Conservation (phyloP, 2,797 vertebrate species). For the Sebastes oblongus region DNA sequence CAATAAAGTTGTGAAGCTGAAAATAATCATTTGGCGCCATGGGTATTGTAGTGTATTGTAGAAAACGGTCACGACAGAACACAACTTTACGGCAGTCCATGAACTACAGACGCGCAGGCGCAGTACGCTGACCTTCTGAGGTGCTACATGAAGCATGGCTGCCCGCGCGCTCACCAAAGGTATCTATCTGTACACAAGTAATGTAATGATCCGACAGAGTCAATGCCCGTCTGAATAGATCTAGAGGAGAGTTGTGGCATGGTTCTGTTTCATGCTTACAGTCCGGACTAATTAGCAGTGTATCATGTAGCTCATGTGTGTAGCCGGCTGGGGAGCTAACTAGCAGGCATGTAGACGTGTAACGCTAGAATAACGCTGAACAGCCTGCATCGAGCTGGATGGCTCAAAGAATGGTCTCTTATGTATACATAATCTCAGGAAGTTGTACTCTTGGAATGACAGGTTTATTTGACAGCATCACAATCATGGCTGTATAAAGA, state of each 20-base stretch:
- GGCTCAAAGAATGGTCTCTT: too few species aligned
- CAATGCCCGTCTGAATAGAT: fast-evolving
- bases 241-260: fast-evolving
- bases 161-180: constrained; percentile 72
- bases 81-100: background rate
- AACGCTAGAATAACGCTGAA: too few species aligned
- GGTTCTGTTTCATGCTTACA: background rate
- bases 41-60: constrained; percentile 50
- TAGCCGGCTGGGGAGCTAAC: background rate
- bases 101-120: constrained; percentile 44
- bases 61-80: background rate
- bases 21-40: background rate
- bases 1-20: constrained; percentile 58
- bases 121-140: constrained; percentile 65
- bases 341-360: background rate
- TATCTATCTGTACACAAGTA: constrained; percentile 40
- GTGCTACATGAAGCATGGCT: constrained; percentile 74
- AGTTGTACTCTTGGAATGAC: too few species aligned
- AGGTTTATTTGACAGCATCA: too few species aligned
- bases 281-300: background rate
- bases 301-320: background rate
- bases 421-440: too few species aligned
- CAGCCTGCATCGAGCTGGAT: too few species aligned
- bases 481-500: background rate
- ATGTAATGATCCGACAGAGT: fast-evolving